These are phyloP conservation scores for Phyto melanocephala DNA, from an alignment of 2,888 invertebrate species.

Conservation along the genomic window DNA sequence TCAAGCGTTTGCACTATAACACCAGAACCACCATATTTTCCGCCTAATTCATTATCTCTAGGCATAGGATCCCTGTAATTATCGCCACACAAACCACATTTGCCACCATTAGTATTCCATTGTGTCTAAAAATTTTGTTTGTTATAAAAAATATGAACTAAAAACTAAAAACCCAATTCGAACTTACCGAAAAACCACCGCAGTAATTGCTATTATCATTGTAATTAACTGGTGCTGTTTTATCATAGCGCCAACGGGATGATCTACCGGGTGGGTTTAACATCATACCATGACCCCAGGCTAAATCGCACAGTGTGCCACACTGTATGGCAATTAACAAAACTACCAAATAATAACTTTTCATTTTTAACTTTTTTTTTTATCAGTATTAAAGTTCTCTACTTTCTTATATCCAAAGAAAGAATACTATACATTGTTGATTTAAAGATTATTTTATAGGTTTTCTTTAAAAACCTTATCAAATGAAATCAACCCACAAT, in stretches of 20 bases:
- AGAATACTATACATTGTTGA: not conserved
- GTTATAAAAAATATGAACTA: not conserved
- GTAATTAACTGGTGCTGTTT: constrained; percentile 79
- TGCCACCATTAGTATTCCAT: constrained; percentile 78
- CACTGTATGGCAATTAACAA: not conserved
- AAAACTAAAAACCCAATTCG: not conserved
- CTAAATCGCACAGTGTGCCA: constrained; percentile 14
- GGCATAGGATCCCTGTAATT: constrained; percentile 78
- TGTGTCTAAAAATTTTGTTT: constrained; percentile 72
- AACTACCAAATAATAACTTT: not conserved
- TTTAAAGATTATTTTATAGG: constrained; percentile 37
- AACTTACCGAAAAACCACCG: constrained; percentile 79
- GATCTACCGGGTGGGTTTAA: constrained; percentile 80
- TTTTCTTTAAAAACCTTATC: not conserved
- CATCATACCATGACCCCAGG: constrained; percentile 80
- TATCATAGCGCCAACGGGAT: constrained; percentile 80
- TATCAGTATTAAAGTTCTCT: not conserved
- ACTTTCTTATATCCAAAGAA: not conserved
- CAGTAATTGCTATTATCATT: constrained; percentile 81
- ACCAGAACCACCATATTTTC: constrained; percentile 80
- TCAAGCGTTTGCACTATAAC: constrained; percentile 78
- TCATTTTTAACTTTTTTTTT: not conserved
- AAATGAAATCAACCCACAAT: no score
- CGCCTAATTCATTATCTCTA: constrained; percentile 81
- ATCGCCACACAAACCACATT: constrained; percentile 82